These are phyloP conservation scores for Mormyrus iriodes DNA, from an alignment of 2,113 vertebrate genomes.

Conservation along the genomic window DNA sequence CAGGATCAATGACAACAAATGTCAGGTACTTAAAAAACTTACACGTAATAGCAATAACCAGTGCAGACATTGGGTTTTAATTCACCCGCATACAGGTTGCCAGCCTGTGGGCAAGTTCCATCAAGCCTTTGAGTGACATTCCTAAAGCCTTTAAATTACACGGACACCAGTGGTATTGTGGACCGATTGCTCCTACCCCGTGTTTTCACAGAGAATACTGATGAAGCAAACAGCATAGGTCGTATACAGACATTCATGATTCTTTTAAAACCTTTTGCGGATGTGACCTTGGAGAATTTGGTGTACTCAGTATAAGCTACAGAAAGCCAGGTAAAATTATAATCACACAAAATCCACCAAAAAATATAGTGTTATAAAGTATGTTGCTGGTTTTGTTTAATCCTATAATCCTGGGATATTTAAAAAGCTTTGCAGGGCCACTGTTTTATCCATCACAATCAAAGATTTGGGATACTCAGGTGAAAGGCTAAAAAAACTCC, in stretches of 20 bases:
- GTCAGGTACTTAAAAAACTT: not conserved
- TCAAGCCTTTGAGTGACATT: not conserved
- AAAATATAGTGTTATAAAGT: not conserved
- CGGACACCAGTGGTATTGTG: not conserved
- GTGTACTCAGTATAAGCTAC: not conserved
- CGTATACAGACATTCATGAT: not conserved
- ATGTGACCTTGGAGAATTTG: constrained; percentile 11
- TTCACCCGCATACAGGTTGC: not conserved
- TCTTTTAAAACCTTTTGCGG: not conserved
- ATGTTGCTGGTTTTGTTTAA: not conserved
- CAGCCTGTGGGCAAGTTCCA: not conserved
- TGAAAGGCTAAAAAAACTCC: not conserved
- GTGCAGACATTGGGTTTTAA: not conserved
- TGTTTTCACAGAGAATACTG: not conserved
- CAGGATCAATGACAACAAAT: not conserved
- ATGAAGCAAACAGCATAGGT: not conserved
- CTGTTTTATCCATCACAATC: not conserved
- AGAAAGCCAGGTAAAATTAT: not conserved
- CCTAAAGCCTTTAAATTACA: not conserved
- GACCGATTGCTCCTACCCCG: not conserved
- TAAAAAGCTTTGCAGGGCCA: not conserved
- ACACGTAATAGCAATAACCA: not conserved
- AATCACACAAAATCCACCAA: not conserved
- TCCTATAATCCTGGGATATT: not conserved
- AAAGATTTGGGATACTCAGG: not conserved